Percentiles rank a stretch among this genome's conserved stretches.
Evolutionary conservation across 2,113 vertebrate species (phyloP).

Genomic region (Laticauda laticaudata): DNA sequence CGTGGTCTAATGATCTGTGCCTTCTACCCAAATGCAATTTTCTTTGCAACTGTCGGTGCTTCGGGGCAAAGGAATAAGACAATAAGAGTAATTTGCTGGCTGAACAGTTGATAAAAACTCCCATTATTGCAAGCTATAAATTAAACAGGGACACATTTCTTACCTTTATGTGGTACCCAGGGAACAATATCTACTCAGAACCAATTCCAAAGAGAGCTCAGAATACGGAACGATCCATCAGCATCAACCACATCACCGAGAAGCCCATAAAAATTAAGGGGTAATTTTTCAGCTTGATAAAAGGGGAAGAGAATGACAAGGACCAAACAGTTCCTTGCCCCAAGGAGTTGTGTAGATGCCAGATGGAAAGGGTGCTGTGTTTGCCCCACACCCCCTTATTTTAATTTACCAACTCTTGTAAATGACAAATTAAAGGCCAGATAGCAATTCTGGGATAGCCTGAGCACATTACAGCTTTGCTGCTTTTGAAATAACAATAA

Average conservation of each 20-base stretch:
- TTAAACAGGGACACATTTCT: constrained; percentile 41
- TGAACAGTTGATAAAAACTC: constrained; percentile 55
- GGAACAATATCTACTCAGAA: constrained; percentile 45
- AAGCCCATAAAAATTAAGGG: constrained; percentile 59
- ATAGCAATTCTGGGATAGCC: constrained; percentile 38
- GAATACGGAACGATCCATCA: constrained; percentile 27
- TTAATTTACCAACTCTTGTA: constrained; percentile 66
- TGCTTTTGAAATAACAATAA: constrained; percentile 48
- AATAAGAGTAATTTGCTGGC: constrained; percentile 62
- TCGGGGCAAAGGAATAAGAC: constrained; percentile 37
- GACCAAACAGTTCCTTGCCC: constrained; percentile 45
- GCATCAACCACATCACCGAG: constrained; percentile 3
- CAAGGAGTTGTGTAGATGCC: constrained; percentile 26
- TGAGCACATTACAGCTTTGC: constrained; percentile 52
- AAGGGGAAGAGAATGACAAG: constrained; percentile 44
- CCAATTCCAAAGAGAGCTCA: neutral
- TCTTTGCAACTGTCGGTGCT: neutral
- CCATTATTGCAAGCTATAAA: constrained; percentile 67
- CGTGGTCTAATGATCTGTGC: neutral
- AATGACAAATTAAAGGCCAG: constrained; percentile 56
- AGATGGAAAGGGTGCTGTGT: constrained; percentile 53
- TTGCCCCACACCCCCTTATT: constrained; percentile 20
- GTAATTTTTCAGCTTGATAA: constrained; percentile 56
- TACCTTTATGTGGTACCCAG: constrained; percentile 53
- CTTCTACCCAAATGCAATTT: neutral